Percentiles rank a stretch among this genome's conserved stretches.
phyloP scores from a whole-genome alignment of 2,888 invertebrate species.

The Myopa testacea region DNA sequence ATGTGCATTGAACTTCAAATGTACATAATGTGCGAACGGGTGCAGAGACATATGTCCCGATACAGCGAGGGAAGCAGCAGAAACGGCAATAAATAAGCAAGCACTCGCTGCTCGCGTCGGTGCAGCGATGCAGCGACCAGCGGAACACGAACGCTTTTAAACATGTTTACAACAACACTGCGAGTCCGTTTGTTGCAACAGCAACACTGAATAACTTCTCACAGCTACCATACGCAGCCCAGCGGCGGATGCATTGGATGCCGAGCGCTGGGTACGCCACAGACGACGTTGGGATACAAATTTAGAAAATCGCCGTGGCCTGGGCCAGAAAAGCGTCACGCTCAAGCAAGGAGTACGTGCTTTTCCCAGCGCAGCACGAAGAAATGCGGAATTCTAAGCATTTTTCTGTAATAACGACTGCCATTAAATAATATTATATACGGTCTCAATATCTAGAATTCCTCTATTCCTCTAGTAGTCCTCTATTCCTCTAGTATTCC shows the following conservation, averaged over 20 bases:
- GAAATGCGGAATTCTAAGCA: neutral
- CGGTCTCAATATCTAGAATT: neutral
- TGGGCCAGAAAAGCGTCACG: conserved; percentile 48
- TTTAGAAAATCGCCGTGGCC: conserved; percentile 62
- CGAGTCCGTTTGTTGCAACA: too few relatives aligned
- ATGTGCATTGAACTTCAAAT: conserved; percentile 68
- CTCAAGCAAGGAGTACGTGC: conserved; percentile 10
- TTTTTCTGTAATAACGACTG: neutral
- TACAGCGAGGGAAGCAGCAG: neutral
- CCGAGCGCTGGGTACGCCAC: neutral
- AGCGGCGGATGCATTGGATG: conserved; percentile 4
- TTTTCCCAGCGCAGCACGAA: neutral
- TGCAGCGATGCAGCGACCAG: neutral
- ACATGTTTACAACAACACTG: too few relatives aligned
- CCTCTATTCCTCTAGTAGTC: too few relatives aligned
- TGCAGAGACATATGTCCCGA: conserved; percentile 15
- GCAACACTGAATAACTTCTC: neutral
- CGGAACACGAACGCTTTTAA: too few relatives aligned
- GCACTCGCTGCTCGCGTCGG: neutral
- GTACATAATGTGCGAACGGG: conserved; percentile 32
- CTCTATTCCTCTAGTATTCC: too few relatives aligned
- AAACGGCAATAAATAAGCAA: conserved; percentile 22
- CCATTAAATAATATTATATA: neutral
- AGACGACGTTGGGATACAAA: conserved; percentile 54
- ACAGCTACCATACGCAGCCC: neutral